phyloP scores from a whole-genome alignment of 2,888 invertebrate species.

The Watsonalla cultraria region DNA sequence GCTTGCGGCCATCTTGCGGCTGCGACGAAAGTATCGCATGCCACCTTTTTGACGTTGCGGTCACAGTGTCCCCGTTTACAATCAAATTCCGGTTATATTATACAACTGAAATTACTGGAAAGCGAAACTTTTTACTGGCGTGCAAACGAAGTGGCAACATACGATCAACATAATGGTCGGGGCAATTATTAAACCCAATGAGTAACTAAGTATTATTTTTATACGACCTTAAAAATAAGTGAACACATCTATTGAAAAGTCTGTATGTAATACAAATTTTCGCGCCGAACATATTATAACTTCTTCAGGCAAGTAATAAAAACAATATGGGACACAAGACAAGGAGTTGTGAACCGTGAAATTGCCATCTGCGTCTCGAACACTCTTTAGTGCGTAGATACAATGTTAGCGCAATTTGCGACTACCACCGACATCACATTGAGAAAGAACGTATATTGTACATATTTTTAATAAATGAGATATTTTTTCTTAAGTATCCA shows the following conservation, averaged over 20 bases:
- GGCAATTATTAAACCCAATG: conserved; percentile 21
- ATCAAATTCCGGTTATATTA: conserved; percentile 65
- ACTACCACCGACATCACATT: conserved; percentile 6
- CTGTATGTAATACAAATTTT: neutral
- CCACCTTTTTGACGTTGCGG: conserved; percentile 66
- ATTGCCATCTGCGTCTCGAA: conserved; percentile 56
- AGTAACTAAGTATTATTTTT: no score
- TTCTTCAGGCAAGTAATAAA: conserved; percentile 36
- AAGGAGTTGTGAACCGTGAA: conserved; percentile 53
- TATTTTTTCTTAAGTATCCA: conserved; percentile 4
- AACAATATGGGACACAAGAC: conserved; percentile 44
- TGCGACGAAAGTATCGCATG: conserved; percentile 50
- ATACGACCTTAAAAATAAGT: no score
- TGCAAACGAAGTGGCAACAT: conserved; percentile 41
- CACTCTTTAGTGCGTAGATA: conserved; percentile 43
- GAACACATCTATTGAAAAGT: no score
- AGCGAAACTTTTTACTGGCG: conserved; percentile 44
- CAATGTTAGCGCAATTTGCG: conserved; percentile 27
- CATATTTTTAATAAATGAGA: conserved; percentile 6
- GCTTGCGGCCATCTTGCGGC: conserved; percentile 73
- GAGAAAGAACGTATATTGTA: neutral
- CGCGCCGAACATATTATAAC: conserved; percentile 9
- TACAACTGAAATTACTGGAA: conserved; percentile 45
- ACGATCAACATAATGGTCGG: conserved; percentile 22
- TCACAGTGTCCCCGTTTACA: conserved; percentile 69